Conservation (phyloP, 2,888 invertebrate species). For the Isoperla grammatica region DNA sequence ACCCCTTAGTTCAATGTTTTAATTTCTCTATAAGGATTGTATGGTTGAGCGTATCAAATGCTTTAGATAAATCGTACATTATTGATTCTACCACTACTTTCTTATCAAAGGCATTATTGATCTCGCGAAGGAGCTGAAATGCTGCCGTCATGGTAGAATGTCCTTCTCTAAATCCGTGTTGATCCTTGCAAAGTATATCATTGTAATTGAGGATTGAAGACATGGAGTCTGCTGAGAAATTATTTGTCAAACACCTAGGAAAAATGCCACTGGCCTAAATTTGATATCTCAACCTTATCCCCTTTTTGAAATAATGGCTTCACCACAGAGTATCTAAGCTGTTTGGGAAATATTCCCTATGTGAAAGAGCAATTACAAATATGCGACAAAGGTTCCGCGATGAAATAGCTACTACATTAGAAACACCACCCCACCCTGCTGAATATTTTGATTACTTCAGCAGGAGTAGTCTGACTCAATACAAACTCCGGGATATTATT, state of each 20-base stretch:
- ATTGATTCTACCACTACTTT: too few relatives aligned
- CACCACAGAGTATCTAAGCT: neutral
- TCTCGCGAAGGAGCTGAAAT: neutral
- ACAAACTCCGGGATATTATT: neutral
- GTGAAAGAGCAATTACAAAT: slow-evolving; percentile 1
- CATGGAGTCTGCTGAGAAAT: neutral
- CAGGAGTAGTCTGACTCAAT: neutral
- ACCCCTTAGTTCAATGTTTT: neutral
- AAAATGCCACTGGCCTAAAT: slow-evolving; percentile 2
- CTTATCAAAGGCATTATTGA: neutral
- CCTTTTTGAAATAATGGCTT: slow-evolving; percentile 8
- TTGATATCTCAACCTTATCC: neutral
- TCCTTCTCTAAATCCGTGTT: too few relatives aligned
- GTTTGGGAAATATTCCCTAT: neutral
- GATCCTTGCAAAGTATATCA: neutral
- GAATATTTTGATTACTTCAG: neutral
- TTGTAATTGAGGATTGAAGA: too few relatives aligned
- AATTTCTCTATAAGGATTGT: too few relatives aligned
- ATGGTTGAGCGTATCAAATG: too few relatives aligned
- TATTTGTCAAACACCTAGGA: neutral
- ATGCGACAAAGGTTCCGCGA: neutral
- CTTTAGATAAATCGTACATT: too few relatives aligned
- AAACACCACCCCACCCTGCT: neutral
- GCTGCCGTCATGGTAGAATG: neutral
- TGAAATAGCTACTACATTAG: neutral